Evolutionary conservation across 2,888 invertebrate genomes (phyloP), one percentile per base, ranked within the genome.

Genomic region (Azorinus chamasolen): DNA sequence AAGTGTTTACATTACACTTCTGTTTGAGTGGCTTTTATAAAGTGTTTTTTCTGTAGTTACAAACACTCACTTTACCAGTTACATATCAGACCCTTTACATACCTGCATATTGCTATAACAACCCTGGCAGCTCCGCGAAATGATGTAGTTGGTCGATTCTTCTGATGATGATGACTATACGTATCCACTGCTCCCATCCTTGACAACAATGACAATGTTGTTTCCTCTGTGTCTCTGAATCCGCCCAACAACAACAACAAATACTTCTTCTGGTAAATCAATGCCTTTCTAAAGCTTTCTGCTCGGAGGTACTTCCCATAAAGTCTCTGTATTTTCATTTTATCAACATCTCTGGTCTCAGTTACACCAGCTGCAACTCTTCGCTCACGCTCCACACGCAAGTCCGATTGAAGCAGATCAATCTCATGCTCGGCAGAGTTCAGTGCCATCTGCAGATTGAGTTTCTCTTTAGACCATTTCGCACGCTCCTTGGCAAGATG

Each of bases 211-310:
- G 92, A 91, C 20, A 94, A 79, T 0, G 94, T 95, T 85, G 92
- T 94, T 83, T 88, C 93, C 79, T 93, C 92, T 18, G 88, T 88
- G 65, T 93, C 93, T 91, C 95, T 95, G 94, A 93, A 96, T 51
- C 94, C 95, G 78, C 91, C 93, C 51, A 97, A 91, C 71, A 96
- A 95, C 18, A 96, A 94, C 79, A 96, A 94, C 63, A 98, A 93
- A 93, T 97, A 98, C 22, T 96, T 95, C 93, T 98, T 98, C 94
- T 98, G 98, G 95, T 96, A 98, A 61, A 96, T 95, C 63, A 98
- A 94, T 16, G 97, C 96, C 92, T 97, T 97, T 71, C 96, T 95
- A 87, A 96, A 96, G 90, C 97, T 97, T 91, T 98, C 97, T 4
- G 96, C 95, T 39, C 96, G 95, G 83, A 97, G 93, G 91, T 96